Evolutionary conservation across 2,888 invertebrate species (phyloP).

Genomic region (Drosophila neoperkinsi): DNA sequence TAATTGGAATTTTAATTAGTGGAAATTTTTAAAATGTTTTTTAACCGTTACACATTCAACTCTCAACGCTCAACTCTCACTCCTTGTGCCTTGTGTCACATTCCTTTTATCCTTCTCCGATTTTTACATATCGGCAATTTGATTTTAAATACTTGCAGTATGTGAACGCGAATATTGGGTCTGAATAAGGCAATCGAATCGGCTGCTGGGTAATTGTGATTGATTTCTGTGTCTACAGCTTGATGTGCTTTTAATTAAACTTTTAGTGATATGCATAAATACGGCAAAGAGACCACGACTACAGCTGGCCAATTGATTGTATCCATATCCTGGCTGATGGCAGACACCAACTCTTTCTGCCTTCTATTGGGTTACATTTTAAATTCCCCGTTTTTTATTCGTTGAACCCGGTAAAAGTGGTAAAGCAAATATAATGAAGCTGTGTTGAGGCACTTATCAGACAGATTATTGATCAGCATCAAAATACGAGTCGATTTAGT

Average conservation of each 20-base stretch:
- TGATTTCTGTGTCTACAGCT: conserved; percentile 68
- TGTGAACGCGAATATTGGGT: conserved; percentile 4
- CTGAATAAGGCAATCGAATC: conserved; percentile 4
- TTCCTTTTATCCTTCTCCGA: conserved; percentile 45
- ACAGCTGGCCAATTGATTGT: conserved; percentile 28
- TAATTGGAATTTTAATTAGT: conserved; percentile 84
- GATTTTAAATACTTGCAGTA: conserved; percentile 28
- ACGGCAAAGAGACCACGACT: conserved; percentile 18
- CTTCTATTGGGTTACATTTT: neutral
- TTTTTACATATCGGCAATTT: conserved; percentile 52
- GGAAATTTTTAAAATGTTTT: conserved; percentile 61
- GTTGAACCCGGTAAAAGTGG: neutral
- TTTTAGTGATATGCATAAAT: conserved; percentile 71
- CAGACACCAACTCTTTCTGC: conserved; percentile 1
- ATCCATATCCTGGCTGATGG: conserved; percentile 13
- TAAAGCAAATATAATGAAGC: neutral
- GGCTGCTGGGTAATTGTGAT: conserved; percentile 69
- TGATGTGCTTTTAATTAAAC: conserved; percentile 80
- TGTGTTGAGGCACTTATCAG: neutral
- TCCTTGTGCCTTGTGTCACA: conserved; percentile 15
- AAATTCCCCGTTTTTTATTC: neutral
- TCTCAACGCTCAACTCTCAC: neutral
- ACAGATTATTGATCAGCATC: too few species aligned
- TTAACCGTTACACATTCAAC: neutral
- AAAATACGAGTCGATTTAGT: too few species aligned